A percentile compares a stretch with the other conserved stretches of the same genome.
Conservation (phyloP, 1,140 invertebrate species). For the Hesperophylax magnus region DNA sequence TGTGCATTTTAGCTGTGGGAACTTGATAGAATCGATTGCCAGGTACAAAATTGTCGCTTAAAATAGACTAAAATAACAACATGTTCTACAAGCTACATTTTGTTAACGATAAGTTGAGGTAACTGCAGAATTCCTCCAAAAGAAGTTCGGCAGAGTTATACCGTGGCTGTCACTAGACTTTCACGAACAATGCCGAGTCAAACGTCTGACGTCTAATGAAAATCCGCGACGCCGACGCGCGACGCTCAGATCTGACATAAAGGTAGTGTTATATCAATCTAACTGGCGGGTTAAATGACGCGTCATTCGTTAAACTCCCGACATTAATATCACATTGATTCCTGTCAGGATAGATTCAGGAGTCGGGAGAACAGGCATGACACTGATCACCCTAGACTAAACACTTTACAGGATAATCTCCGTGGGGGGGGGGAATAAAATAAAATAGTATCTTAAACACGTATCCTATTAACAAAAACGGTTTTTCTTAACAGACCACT, state of each 20-base stretch:
- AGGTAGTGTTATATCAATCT: constrained; percentile 5
- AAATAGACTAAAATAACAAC: too few species aligned
- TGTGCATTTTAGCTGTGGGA: too few species aligned
- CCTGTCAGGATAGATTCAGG: not conserved
- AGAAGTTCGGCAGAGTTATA: not conserved
- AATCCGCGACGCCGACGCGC: not conserved
- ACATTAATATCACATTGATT: constrained; percentile 15
- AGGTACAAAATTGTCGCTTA: too few species aligned
- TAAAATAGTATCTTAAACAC: too few species aligned
- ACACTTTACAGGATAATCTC: too few species aligned
- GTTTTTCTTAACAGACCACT: too few species aligned
- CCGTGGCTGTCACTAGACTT: not conserved
- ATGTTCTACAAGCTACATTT: too few species aligned
- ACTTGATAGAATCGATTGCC: too few species aligned
- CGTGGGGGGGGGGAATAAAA: too few species aligned
- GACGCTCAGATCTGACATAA: not conserved
- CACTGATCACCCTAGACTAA: too few species aligned
- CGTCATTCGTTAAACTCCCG: constrained; percentile 14
- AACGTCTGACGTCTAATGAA: constrained; percentile 2
- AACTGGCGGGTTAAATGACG: constrained; percentile 23
- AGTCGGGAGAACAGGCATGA: not conserved
- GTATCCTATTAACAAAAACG: too few species aligned
- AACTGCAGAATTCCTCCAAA: not conserved
- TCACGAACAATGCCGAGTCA: constrained; percentile 6
- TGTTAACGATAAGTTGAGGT: too few species aligned